Base-by-base conservation (phyloP, 2,888 invertebrate genomes). In the Nebria salina region DNA sequence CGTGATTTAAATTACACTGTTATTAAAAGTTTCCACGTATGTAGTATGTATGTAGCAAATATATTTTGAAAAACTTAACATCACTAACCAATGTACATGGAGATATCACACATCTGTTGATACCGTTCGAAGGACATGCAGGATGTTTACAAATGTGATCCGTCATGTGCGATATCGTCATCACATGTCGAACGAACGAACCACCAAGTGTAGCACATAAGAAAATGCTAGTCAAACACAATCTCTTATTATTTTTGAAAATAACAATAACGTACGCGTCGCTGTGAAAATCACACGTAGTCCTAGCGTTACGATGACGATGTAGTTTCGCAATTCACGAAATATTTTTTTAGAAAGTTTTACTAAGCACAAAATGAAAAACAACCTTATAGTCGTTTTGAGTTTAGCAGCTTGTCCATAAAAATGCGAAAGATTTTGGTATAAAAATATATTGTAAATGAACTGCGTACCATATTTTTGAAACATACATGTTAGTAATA, bases 161-260 rank as follows among this genome's bases (percentile, higher is more conserved):
- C 75, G 75, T 79, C 79, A 79, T 65, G 54, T 73, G 65, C 65
- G 78, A 78, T 73, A 75, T 75, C 79, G 42, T 79, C 79, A 79
- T 79, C 79, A 74, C 79, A 68, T 79, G 74, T 79, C 73, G 66
- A 73, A 65, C 66, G 41, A 78, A 72, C 66, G 54, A 34, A 34
- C 34, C 34, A 66, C 15, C 66, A 25, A 66, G 15, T 20, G 66
- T 42, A 66, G 65, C 74, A 74, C 66, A 66, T 74, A 78, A 75
- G 66, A 75, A 74, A 75, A 73, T 78, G 41, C 73, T 74, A 79
- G 75, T 79, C 66, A 66, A 79, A 79, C 79, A 79, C 75, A 75
- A 75, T 20, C 66, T 68, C 66, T 68, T 65, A 79, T 79, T 75
- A 79, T 79, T 79, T 79, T 78, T 72, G 66, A 34, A 73, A 79